Evolutionary conservation across 2,797 vertebrate species (phyloP).

Genomic region (Miichthys miiuy): DNA sequence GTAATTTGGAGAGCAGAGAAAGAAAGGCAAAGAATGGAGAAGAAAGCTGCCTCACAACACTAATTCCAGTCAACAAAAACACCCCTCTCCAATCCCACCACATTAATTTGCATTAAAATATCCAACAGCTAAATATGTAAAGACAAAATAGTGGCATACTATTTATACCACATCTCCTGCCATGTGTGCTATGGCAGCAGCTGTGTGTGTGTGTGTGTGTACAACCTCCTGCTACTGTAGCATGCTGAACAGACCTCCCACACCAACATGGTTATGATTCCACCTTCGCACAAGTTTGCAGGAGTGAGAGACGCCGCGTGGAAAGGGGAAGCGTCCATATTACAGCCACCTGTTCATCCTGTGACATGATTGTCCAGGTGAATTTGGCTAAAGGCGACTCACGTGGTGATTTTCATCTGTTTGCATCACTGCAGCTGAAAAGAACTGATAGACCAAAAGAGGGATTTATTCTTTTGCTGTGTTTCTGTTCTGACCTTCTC

Average conservation of each 20-base stretch:
- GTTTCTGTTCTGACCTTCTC: not conserved
- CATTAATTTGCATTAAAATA: conserved; percentile 85
- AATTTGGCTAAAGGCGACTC: conserved; percentile 1
- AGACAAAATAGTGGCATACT: conserved; percentile 76
- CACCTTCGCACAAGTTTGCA: conserved; percentile 65
- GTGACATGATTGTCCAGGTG: not conserved
- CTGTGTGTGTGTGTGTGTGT: conserved; percentile 51
- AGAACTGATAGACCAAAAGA: not conserved
- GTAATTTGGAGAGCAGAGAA: conserved; percentile 87
- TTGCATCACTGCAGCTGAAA: not conserved
- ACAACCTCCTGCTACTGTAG: conserved; percentile 52
- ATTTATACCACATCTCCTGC: conserved; percentile 68
- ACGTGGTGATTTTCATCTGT: not conserved
- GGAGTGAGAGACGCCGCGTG: conserved; percentile 13
- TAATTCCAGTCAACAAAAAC: conserved; percentile 88
- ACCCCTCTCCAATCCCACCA: conserved; percentile 77
- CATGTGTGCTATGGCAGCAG: conserved; percentile 51
- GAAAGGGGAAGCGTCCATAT: conserved; percentile 20
- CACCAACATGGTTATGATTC: conserved; percentile 67
- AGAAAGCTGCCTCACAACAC: conserved; percentile 82
- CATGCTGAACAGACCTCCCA: conserved; percentile 72
- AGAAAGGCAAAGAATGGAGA: conserved; percentile 81
- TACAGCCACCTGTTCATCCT: conserved; percentile 26
- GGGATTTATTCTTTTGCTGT: not conserved
- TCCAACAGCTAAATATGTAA: conserved; percentile 84